Base-by-base conservation (phyloP, 2,113 vertebrate species). In the Picathartes gymnocephalus region DNA sequence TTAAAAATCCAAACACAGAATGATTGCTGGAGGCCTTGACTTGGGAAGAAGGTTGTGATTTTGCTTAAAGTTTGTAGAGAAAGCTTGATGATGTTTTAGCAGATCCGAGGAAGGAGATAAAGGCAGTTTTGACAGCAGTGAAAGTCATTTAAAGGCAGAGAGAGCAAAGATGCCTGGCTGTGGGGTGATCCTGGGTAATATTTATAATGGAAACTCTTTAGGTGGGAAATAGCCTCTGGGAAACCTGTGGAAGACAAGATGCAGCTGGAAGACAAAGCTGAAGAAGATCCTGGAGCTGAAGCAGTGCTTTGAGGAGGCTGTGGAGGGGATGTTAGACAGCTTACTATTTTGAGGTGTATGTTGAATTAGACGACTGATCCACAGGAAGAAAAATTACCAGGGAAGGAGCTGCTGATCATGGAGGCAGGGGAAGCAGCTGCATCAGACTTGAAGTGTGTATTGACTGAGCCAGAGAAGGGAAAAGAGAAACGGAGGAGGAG, bases 11-110 rank as follows among this genome's bases (percentile, higher is more conserved):
- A 72, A 69, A 66, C 40, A 91, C 16, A 87, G 8, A n/a, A 62
- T 86, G 45, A 81, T 68, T 92, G 57, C 89, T 93, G 66, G 70
- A 89, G 89, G 89, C 84, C 87, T 81, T 79, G 69, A 65, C 65
- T 79, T 40, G 53, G 53, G 20, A 81, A 73, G 7, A 83, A 19
- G 39, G 42, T 66, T 90, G 27, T 86, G 72, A 84, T 94, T 96
- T 90, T 88, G 76, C 69, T 64, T 83, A 16, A 53, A 66, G 39
- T 90, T 90, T 94, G 51, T 62, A 90, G 28, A 72, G 10, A 70
- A 74, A 86, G 56, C 39, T 88, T 64, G 76, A 45, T 2, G 28
- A 37, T 82, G n/a, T 70, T 88, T 92, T 92, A 88, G 56, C 64
- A 90, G 76, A 94, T 40, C 50, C 4, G 7, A 93, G 60, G 51